Conservation (phyloP, 2,797 vertebrate genomes). For the Falco novaeseelandiae region DNA sequence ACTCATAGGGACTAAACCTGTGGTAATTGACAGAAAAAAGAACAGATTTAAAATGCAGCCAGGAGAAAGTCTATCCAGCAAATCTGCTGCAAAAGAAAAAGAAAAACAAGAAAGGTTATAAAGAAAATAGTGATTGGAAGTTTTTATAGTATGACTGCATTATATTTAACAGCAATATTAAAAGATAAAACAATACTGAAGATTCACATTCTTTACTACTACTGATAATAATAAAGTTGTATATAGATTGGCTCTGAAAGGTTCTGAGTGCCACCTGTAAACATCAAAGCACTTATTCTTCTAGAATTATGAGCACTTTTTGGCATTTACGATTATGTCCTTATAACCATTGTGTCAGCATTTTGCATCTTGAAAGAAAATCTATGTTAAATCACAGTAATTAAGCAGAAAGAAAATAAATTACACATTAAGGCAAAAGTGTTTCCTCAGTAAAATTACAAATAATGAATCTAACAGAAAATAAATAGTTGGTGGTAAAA, state of each 20-base stretch:
- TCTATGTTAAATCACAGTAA: neutral
- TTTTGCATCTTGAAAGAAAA: conserved; percentile 31
- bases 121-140: conserved; percentile 55
- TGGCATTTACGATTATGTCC: neutral
- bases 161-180: neutral
- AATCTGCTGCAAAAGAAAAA: conserved; percentile 87
- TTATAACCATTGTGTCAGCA: neutral
- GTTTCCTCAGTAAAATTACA: neutral
- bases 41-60: conserved; percentile 81
- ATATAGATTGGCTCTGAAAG: neutral
- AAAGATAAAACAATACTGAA: conserved; percentile 27
- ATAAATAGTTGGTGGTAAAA: neutral
- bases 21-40: conserved; percentile 88
- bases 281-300: neutral
- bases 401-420: neutral
- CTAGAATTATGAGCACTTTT: neutral
- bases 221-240: neutral
- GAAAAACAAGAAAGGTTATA: conserved; percentile 84
- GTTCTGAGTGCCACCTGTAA: neutral
- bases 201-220: neutral
- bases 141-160: conserved; percentile 43
- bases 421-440: neutral
- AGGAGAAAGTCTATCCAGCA: conserved; percentile 74
- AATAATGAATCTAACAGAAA: neutral
- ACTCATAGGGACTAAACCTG: conserved; percentile 99